Evolutionary conservation across 1,140 invertebrate species (phyloP).

Genomic region (Choristoneura fumiferana): DNA sequence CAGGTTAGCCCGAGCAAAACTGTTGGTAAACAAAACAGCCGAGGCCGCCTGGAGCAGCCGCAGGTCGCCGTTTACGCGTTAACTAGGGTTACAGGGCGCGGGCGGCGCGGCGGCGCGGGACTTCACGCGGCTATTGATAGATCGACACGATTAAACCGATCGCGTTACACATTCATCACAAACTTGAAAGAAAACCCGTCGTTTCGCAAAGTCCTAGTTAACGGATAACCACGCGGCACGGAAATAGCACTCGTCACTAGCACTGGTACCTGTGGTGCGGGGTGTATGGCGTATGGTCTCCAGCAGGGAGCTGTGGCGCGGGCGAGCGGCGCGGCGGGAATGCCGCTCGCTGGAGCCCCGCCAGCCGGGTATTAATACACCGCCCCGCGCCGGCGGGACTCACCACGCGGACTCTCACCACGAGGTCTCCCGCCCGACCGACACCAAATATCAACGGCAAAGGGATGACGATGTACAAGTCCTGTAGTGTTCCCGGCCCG

Average conservation of each 20-base stretch:
- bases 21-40: slow-evolving; percentile 8
- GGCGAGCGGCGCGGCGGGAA: background rate
- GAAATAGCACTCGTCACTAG: slow-evolving; percentile 1
- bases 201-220: slow-evolving; percentile 4
- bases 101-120: background rate
- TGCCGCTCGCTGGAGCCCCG: background rate
- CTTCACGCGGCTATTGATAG: background rate
- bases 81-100: too few relatives aligned
- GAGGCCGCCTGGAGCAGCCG: background rate
- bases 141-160: background rate
- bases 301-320: background rate
- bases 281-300: too few relatives aligned
- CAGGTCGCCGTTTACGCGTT: too few relatives aligned
- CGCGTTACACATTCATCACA: too few relatives aligned
- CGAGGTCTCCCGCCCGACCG: too few relatives aligned
- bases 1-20: background rate
- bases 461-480: too few relatives aligned
- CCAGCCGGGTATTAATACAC: slow-evolving; percentile 9
- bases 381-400: background rate
- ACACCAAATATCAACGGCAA: too few relatives aligned
- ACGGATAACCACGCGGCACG: background rate
- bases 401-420: too few relatives aligned
- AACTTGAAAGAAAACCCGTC: too few relatives aligned
- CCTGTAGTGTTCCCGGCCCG: too few relatives aligned
- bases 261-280: too few relatives aligned